These are phyloP conservation scores for Sinocyclocheilus maitianheensis DNA, from an alignment of 2,113 vertebrate genomes.

Conservation along the genomic window DNA sequence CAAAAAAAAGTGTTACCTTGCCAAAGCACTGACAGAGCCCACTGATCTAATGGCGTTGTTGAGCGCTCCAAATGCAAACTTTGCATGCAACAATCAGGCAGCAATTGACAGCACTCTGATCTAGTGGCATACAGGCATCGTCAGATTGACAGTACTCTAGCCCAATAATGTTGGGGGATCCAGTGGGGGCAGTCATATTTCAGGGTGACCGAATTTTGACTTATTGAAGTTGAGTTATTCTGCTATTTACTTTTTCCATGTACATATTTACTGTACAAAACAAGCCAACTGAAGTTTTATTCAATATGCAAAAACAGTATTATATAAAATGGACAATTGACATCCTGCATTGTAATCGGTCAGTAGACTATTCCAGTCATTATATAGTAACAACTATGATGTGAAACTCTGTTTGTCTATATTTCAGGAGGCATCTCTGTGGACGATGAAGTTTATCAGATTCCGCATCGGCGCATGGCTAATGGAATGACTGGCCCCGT, in stretches of 20 bases:
- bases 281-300: not conserved
- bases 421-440: constrained; percentile 56
- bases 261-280: not conserved
- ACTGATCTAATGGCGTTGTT: no score
- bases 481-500: not conserved
- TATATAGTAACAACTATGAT: not conserved
- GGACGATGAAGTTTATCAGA: constrained; percentile 45
- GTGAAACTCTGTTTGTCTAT: not conserved
- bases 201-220: no score
- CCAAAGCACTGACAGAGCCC: no score
- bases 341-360: not conserved
- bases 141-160: no score
- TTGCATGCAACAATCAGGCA: no score
- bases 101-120: no score
- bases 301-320: not conserved
- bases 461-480: not conserved
- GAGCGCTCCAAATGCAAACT: no score
- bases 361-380: not conserved
- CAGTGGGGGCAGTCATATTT: no score
- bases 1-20: no score
- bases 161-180: no score
- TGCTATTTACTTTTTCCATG: no score
- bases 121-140: no score
- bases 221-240: not conserved
- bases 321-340: not conserved